These are phyloP conservation scores for Halictus rubicundus DNA, from an alignment of 1,140 invertebrate species.

Conservation along the genomic window DNA sequence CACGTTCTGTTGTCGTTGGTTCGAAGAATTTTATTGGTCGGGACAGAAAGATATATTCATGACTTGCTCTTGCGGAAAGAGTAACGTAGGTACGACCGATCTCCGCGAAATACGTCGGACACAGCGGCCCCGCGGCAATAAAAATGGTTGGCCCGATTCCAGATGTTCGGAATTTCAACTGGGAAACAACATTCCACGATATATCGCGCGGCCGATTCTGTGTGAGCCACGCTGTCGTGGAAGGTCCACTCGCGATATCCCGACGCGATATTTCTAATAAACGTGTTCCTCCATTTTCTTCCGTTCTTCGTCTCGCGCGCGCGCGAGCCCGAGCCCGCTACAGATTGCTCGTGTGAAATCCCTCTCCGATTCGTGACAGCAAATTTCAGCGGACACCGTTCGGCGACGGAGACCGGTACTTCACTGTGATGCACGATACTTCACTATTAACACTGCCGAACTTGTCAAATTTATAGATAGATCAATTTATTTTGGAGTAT, in stretches of 20 bases:
- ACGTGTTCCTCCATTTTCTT: constrained; percentile 20
- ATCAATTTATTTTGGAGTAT: no score
- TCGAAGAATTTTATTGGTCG: constrained; percentile 45
- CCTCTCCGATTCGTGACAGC: not conserved
- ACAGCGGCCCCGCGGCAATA: constrained; percentile 41
- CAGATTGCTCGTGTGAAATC: not conserved
- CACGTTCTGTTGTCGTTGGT: not conserved
- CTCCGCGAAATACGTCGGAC: constrained; percentile 47
- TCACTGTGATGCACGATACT: no score
- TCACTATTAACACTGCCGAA: no score
- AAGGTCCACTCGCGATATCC: constrained; percentile 24
- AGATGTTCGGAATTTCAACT: constrained; percentile 55
- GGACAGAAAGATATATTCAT: constrained; percentile 45
- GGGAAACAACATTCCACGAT: constrained; percentile 43
- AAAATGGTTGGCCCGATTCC: constrained; percentile 61
- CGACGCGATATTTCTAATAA: constrained; percentile 46
- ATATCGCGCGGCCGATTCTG: constrained; percentile 34
- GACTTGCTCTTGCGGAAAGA: constrained; percentile 15
- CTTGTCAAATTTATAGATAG: no score
- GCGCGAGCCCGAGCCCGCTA: no score
- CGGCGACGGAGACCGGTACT: no score
- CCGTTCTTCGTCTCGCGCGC: not conserved
- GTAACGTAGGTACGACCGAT: constrained; percentile 2
- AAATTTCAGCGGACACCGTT: no score
- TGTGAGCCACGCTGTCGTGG: constrained; percentile 26